These are phyloP conservation scores for Atta colombica DNA, from an alignment of 1,140 invertebrate species.

Conservation along the genomic window DNA sequence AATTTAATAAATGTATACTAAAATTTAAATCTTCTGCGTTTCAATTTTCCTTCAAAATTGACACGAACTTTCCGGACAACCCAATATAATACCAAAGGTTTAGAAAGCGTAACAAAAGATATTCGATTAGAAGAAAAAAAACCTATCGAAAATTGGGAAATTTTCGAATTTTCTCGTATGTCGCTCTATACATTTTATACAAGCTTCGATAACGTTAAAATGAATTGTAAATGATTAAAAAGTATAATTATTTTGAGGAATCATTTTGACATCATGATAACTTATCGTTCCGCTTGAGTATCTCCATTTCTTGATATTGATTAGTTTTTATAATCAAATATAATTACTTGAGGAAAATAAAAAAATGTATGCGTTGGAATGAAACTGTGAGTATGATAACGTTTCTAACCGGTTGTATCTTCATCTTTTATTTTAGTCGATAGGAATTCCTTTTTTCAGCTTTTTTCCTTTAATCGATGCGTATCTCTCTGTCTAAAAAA, in stretches of 20 bases:
- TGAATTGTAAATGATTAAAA: no score
- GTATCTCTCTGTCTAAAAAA: not conserved
- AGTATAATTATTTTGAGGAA: no score
- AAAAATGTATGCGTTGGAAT: not conserved
- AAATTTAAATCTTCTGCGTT: no score
- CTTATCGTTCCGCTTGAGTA: no score
- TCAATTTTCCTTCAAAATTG: no score
- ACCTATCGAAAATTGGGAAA: not conserved
- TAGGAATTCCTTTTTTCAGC: slow-evolving; percentile 1
- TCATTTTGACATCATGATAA: no score
- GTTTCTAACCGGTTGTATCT: not conserved
- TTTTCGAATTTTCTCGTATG: not conserved
- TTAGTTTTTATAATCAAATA: not conserved
- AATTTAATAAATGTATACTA: no score
- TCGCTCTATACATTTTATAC: no score
- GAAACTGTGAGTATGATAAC: no score
- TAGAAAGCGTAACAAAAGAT: not conserved
- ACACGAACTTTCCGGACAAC: no score
- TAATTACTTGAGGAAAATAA: not conserved
- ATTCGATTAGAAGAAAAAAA: not conserved
- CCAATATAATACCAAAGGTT: not conserved
- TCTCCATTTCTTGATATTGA: not conserved
- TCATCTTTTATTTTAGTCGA: slow-evolving; percentile 12
- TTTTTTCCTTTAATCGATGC: not conserved
- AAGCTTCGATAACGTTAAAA: no score